Evolutionary conservation across 1,140 invertebrate genomes (phyloP).

Genomic region (Anastrepha ludens): DNA sequence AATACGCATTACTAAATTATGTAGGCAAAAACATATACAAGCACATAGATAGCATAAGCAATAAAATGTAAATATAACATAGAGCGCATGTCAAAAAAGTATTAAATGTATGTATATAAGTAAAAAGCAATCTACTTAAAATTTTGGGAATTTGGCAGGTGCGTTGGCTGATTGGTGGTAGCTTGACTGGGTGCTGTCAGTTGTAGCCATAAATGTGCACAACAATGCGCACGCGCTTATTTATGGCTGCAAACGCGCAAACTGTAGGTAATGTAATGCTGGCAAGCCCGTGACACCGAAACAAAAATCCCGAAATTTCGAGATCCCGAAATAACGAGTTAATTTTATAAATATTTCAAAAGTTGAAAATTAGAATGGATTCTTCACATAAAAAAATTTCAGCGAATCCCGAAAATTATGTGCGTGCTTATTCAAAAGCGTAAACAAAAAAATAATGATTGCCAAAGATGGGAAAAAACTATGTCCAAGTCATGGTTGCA

Average conservation of each 20-base stretch:
- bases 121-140: neutral
- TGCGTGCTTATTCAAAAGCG: too few relatives aligned
- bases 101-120: neutral
- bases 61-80: neutral
- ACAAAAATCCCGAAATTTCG: too few relatives aligned
- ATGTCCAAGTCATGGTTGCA: neutral
- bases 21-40: neutral
- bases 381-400: too few relatives aligned
- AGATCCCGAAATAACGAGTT: too few relatives aligned
- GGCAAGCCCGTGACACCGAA: too few relatives aligned
- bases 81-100: neutral
- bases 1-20: neutral
- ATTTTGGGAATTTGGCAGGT: conserved; percentile 26
- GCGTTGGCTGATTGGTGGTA: neutral
- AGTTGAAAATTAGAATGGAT: too few relatives aligned
- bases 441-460: too few relatives aligned
- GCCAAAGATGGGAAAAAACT: too few relatives aligned
- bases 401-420: too few relatives aligned
- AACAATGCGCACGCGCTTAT: neutral
- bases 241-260: neutral
- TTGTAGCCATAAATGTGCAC: neutral
- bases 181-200: neutral
- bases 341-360: too few relatives aligned
- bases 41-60: neutral
- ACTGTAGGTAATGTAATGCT: neutral